Evolutionary conservation across 2,888 invertebrate species (phyloP), one percentile per base, ranked within the genome.

Genomic region (Apodemia mormo): DNA sequence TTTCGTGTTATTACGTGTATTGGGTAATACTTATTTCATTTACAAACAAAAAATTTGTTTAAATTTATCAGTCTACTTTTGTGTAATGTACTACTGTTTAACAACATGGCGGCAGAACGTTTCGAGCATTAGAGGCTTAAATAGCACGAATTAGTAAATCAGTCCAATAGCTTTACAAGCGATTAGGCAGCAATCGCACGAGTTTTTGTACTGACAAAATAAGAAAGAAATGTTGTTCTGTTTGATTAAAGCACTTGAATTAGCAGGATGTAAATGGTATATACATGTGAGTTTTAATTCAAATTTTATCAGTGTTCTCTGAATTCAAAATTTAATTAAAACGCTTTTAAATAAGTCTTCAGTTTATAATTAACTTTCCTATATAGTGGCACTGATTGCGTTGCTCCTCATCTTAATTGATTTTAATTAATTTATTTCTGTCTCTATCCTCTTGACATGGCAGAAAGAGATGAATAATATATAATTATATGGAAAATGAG

Each of bases 141-240:
- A 61, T 58, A 58, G 4, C 58, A 30, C 58, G 58, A 58, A 37
- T 61, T 61, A 61, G 7, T 61, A 61, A 61, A 61, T 61, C 61
- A 61, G 61, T 37, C 61, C 37, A 61, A 61, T 61, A 7, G 61
- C 61, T 61, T 61, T n/a, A 33, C 33, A 61, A 61, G 37, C 61
- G 61, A 61, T 61, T 61, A 33, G 33, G 61, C 61, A 67, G 14
- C 67, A 56, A 43, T 56, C 40, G 37, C 58, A 56, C 56, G 37
- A 37, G 56, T 37, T 54, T 67, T 54, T 56, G 66, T 65, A 66
- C 30, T n/a, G 61, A 61, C 52, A 52, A 52, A 52, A 52, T 52
- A n/a, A 52, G 52, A 52, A 52, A 52, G 52, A n/a, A n/a, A 12
- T 12, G 52, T 52, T 52, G 7, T 52, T 52, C 52, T n/a, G n/a